Base-by-base conservation (phyloP, 2,113 vertebrate genomes). In the Paraplagusia blochii region DNA sequence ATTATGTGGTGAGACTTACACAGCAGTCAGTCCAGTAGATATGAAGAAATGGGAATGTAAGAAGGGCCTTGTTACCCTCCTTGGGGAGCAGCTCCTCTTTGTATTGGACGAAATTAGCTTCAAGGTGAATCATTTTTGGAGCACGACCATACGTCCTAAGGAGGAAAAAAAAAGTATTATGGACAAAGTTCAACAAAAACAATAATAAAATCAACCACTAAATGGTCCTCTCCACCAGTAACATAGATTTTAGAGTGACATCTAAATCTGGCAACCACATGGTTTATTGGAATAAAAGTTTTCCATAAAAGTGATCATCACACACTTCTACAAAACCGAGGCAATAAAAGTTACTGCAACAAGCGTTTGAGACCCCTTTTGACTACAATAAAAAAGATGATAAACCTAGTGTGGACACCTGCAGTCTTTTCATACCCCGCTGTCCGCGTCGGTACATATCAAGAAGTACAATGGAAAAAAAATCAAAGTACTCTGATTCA, bases 21-120 rank as follows among this genome's bases (percentile, higher is more conserved):
- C 95, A 99, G 88, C 97, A 99, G 75, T 99, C 97, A 2, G 97
- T 98, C 97, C 97, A 99, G 81, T 96, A 99, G 74, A 99, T 92
- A 75, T 99, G 96, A 38, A 99, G 94, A 72, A 99, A 99, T 11
- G 97, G 97, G 85, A 99, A 99, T 10, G 97, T 99, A 57, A 99
- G 90, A 44, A 99, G 93, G 2, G 97, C 96, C 72, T 95, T 96
- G 90, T 97, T 97, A 17, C 95, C 95, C 39, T 99, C 96, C 85
- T 95, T 99, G 22, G 97, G 96, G 61, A 99, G 90, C 13, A 99
- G 90, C 43, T 99, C 96, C 84, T 99, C 97, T 86, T 99, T 99
- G 84, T 97, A 99, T 70, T 96, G 95, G 65, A 99, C 95, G 67
- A 99, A 99, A 84, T 96, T 99, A 53, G 97, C 98, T 79, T 99